These are phyloP conservation scores for Trogon melanurus DNA, from an alignment of 2,113 vertebrate genomes.

Conservation along the genomic window DNA sequence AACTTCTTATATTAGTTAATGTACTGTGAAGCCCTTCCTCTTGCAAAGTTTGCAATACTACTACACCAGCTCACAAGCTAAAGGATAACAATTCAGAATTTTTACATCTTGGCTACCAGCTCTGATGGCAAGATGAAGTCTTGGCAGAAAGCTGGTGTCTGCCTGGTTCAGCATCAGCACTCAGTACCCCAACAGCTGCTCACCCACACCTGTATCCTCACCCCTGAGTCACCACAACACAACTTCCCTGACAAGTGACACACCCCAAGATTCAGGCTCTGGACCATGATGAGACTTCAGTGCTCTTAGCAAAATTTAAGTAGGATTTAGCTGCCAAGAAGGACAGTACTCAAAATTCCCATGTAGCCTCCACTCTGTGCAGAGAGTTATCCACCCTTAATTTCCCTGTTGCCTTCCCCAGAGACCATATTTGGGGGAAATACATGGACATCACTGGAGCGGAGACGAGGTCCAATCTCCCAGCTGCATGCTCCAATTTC, in stretches of 20 bases:
- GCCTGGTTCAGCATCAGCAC: neutral
- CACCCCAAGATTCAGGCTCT: neutral
- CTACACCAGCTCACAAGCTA: neutral
- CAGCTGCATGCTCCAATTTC: neutral
- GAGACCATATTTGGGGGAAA: neutral
- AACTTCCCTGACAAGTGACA: neutral
- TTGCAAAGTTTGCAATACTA: neutral
- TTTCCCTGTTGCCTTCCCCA: neutral
- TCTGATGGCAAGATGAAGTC: neutral
- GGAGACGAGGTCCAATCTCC: neutral
- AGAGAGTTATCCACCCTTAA: neutral
- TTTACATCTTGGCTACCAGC: neutral
- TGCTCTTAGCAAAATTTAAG: neutral
- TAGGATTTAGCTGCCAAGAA: neutral
- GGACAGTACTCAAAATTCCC: neutral
- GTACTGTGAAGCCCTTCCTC: neutral
- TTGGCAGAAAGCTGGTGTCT: neutral
- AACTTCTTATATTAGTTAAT: neutral
- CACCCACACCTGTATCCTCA: rapidly evolving
- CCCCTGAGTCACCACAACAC: neutral
- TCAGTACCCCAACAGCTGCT: rapidly evolving
- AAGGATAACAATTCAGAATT: neutral
- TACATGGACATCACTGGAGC: neutral
- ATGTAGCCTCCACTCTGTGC: rapidly evolving
- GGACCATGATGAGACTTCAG: neutral